Evolutionary conservation across 2,888 invertebrate genomes (phyloP).

Genomic region (Drosophila paranaensis): DNA sequence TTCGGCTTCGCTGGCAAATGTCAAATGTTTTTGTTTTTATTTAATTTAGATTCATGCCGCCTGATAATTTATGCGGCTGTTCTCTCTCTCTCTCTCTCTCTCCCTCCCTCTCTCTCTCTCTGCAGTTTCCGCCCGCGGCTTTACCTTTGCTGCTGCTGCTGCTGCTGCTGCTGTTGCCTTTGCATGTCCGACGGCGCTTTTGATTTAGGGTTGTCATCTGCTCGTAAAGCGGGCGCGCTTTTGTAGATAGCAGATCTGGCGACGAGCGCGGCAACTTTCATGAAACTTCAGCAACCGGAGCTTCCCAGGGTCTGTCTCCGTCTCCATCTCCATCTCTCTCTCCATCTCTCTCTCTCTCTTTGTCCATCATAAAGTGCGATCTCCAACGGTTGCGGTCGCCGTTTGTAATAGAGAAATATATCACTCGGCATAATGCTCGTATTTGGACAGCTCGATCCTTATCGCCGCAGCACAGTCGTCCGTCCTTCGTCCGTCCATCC

Average conservation of each 20-base stretch:
- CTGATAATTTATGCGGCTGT: slow-evolving; percentile 72
- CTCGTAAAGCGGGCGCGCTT: slow-evolving; percentile 63
- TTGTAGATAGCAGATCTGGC: slow-evolving; percentile 62
- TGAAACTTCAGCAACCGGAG: slow-evolving; percentile 7
- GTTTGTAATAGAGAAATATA: slow-evolving; percentile 75
- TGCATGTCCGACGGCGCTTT: slow-evolving; percentile 65
- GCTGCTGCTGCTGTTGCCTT: slow-evolving; percentile 11
- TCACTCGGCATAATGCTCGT: slow-evolving; percentile 50
- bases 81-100: slow-evolving; percentile 3
- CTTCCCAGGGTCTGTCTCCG: slow-evolving; percentile 11
- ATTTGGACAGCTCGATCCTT: slow-evolving; percentile 46
- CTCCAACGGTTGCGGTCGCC: slow-evolving; percentile 33
- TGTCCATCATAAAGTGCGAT: slow-evolving; percentile 21
- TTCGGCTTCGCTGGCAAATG: slow-evolving; percentile 51
- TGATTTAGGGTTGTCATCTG: slow-evolving; percentile 68
- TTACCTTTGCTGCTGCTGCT: slow-evolving; percentile 8
- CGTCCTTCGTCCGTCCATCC: slow-evolving; percentile 2
- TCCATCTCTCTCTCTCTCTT: background rate
- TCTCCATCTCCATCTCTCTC: background rate
- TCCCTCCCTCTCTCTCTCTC: background rate
- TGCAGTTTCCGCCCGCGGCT: slow-evolving; percentile 53
- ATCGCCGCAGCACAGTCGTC: slow-evolving; percentile 54
- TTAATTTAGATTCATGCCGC: slow-evolving; percentile 73
- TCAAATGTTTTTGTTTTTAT: slow-evolving; percentile 75
- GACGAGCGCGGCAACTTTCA: slow-evolving; percentile 42